A percentile compares a stretch with the other conserved stretches of the same genome.
phyloP scores from a whole-genome alignment of 2,797 vertebrate genomes.

The Hafferia zeledoni region DNA sequence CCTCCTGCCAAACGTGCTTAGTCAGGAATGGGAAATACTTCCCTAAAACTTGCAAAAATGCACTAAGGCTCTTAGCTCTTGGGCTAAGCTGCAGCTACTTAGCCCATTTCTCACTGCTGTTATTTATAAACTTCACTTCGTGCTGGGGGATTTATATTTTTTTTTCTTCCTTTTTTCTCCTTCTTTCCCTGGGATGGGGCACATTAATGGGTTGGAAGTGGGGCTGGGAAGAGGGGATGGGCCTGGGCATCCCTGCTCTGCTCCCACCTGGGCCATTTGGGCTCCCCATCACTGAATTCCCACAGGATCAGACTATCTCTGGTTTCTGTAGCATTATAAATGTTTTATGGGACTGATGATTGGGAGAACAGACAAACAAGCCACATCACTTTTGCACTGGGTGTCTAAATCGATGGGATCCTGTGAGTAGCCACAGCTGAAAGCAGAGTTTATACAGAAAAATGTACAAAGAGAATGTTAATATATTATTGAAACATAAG shows the following conservation, averaged over 20 bases:
- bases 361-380: background rate
- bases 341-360: background rate
- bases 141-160: background rate
- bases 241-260: background rate
- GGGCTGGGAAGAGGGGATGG: background rate
- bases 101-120: constrained; percentile 8
- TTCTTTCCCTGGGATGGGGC: background rate
- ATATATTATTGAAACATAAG: background rate
- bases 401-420: accelerated
- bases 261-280: background rate
- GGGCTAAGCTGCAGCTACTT: constrained; percentile 23
- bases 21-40: constrained; percentile 31
- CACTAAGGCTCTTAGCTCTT: constrained; percentile 27
- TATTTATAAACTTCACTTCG: background rate
- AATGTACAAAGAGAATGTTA: background rate
- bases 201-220: accelerated
- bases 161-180: accelerated
- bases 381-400: background rate
- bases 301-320: background rate
- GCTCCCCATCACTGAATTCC: background rate
- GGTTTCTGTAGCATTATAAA: background rate
- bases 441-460: background rate
- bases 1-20: background rate
- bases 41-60: constrained; percentile 54
- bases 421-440: background rate